These are phyloP conservation scores for Drosophila sproati DNA, from an alignment of 1,140 invertebrate genomes.

Conservation along the genomic window DNA sequence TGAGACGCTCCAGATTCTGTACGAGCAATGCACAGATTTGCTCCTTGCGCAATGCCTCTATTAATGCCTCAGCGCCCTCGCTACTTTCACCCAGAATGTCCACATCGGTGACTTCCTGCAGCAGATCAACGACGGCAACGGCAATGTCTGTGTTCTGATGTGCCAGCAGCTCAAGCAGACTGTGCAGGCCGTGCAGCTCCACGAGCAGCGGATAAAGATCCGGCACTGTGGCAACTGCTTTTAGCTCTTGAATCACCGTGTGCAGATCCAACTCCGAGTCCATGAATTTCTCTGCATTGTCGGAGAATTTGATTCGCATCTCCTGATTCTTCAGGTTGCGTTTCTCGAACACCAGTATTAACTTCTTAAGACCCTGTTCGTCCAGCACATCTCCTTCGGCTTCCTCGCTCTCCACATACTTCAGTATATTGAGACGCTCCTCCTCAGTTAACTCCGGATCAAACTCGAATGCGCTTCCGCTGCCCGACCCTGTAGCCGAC, in stretches of 20 bases:
- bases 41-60: slow-evolving; percentile 92
- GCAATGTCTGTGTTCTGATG: slow-evolving; percentile 99
- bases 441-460: slow-evolving; percentile 87
- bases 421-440: slow-evolving; percentile 91
- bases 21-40: slow-evolving; percentile 96
- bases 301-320: slow-evolving; percentile 99
- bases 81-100: slow-evolving; percentile 97
- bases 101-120: slow-evolving; percentile 98
- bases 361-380: slow-evolving; percentile 94
- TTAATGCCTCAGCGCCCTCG: slow-evolving; percentile 91
- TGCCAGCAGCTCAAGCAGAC: slow-evolving; percentile 95
- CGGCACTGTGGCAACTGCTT: slow-evolving; percentile 97
- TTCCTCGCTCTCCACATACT: slow-evolving; percentile 92
- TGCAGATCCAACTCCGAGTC: slow-evolving; percentile 98
- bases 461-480: slow-evolving; percentile 62
- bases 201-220: slow-evolving; percentile 97
- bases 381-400: slow-evolving; percentile 92
- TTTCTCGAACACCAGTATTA: slow-evolving; percentile 97
- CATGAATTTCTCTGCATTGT: slow-evolving; percentile 99
- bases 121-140: slow-evolving; percentile 91
- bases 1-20: slow-evolving; percentile 96
- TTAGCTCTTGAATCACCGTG: slow-evolving; percentile 96
- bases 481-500: slow-evolving; percentile 49
- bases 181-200: slow-evolving; percentile 94
- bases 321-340: slow-evolving; percentile 97